Percentiles rank a stretch among this genome's conserved stretches.
Conservation (phyloP, 2,797 vertebrate species). For the Caiman crocodilus region DNA sequence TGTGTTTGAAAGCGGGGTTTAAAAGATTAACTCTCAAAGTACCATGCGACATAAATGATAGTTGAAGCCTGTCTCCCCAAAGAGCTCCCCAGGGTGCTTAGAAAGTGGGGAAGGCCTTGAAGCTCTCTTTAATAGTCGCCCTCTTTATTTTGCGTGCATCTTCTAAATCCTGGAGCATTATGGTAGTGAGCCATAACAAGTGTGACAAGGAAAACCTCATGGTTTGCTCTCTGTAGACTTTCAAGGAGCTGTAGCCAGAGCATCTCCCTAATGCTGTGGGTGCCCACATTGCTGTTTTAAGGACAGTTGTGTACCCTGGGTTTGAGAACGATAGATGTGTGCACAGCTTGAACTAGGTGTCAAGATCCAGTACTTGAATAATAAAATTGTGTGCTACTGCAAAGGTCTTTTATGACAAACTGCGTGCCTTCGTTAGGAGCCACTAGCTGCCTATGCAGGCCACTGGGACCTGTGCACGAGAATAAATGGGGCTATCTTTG, state of each 20-base stretch:
- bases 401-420: background rate
- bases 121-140: background rate
- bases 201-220: background rate
- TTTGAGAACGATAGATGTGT: background rate
- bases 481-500: background rate
- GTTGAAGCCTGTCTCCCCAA: background rate
- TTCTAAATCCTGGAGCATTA: background rate
- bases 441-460: background rate
- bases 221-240: background rate
- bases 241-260: background rate
- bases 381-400: rapidly evolving
- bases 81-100: background rate
- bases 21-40: background rate
- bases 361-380: background rate
- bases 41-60: rapidly evolving
- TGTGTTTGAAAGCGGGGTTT: background rate
- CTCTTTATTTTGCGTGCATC: background rate
- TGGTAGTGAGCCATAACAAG: background rate
- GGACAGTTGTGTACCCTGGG: rapidly evolving
- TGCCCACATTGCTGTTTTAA: background rate
- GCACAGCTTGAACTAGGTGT: no score
- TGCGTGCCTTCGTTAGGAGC: background rate
- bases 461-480: background rate
- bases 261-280: background rate
- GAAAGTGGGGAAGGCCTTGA: background rate